Conservation (phyloP, 2,888 invertebrate species). For the Synanthedon myopaeformis region DNA sequence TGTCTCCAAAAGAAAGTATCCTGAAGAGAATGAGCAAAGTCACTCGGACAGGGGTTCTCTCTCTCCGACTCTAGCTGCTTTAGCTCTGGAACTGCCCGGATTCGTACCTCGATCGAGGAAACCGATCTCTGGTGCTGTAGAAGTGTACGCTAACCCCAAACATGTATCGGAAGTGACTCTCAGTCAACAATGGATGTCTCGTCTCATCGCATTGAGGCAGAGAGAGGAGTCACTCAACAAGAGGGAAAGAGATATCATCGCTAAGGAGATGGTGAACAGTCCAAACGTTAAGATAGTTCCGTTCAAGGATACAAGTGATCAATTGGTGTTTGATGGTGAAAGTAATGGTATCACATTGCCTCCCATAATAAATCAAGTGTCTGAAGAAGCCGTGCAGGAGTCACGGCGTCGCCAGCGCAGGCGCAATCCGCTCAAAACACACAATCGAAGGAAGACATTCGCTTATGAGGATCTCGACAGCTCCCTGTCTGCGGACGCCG, state of each 20-base stretch:
- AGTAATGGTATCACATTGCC: constrained; percentile 58
- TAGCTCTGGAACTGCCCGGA: constrained; percentile 60
- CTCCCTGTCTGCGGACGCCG: constrained; percentile 69
- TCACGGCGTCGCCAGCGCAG: constrained; percentile 38
- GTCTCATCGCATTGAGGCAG: constrained; percentile 60
- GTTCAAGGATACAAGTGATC: constrained; percentile 19
- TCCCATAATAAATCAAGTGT: constrained; percentile 29
- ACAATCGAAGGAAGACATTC: constrained; percentile 39
- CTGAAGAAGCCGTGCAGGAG: constrained; percentile 14
- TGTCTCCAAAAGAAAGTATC: constrained; percentile 24
- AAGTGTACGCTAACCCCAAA: constrained; percentile 44
- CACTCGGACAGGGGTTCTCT: constrained; percentile 24
- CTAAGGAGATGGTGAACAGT: constrained; percentile 55
- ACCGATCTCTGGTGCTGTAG: constrained; percentile 33
- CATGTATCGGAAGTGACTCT: constrained; percentile 66
- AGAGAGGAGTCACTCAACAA: constrained; percentile 64
- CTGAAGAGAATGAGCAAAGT: constrained; percentile 16
- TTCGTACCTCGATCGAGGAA: constrained; percentile 53
- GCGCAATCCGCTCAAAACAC: constrained; percentile 29
- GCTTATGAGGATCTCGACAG: constrained; percentile 70
- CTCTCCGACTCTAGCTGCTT: constrained; percentile 56
- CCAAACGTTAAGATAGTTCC: constrained; percentile 38
- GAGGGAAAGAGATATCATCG: constrained; percentile 56
- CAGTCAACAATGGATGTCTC: constrained; percentile 69
- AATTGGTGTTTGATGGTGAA: neutral